Evolutionary conservation across 2,888 invertebrate species (phyloP).

Genomic region (Stratiomys singularior): DNA sequence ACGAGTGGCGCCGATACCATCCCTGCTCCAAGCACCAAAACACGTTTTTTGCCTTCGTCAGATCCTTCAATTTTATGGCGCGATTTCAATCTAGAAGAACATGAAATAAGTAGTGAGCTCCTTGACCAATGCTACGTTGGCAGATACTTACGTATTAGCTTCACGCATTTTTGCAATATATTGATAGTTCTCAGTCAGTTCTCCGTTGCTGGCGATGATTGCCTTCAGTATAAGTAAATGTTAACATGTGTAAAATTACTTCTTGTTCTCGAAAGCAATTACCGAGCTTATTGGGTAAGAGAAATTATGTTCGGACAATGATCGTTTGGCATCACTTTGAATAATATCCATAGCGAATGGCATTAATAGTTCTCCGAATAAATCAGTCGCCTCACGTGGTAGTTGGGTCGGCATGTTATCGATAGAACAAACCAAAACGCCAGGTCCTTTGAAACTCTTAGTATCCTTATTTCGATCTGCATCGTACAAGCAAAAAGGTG

Average conservation of each 20-base stretch:
- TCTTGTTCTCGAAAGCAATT: constrained; percentile 1
- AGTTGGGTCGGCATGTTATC: constrained; percentile 99
- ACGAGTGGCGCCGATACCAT: constrained; percentile 94
- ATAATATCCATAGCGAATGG: constrained; percentile 92
- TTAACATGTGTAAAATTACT: background rate
- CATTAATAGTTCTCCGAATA: constrained; percentile 92
- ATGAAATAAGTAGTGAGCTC: background rate
- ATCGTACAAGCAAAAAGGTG: constrained; percentile 99
- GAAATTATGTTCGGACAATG: constrained; percentile 82
- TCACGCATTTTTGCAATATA: constrained; percentile 91
- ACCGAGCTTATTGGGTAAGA: constrained; percentile 62
- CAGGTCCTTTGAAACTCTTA: constrained; percentile 95
- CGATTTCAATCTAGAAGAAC: constrained; percentile 68
- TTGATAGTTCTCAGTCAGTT: constrained; percentile 89
- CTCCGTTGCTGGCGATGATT: constrained; percentile 95
- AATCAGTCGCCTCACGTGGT: constrained; percentile 96
- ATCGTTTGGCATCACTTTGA: constrained; percentile 81
- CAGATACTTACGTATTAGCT: constrained; percentile 37
- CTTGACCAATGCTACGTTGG: background rate
- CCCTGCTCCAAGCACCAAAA: constrained; percentile 94
- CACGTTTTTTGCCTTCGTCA: constrained; percentile 73
- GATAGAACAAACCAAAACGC: constrained; percentile 98
- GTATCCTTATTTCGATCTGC: constrained; percentile 97
- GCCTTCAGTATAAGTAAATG: constrained; percentile 72
- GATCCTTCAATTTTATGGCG: constrained; percentile 78